These are phyloP conservation scores for Deilephila porcellus DNA, from an alignment of 2,888 invertebrate species.

Conservation along the genomic window DNA sequence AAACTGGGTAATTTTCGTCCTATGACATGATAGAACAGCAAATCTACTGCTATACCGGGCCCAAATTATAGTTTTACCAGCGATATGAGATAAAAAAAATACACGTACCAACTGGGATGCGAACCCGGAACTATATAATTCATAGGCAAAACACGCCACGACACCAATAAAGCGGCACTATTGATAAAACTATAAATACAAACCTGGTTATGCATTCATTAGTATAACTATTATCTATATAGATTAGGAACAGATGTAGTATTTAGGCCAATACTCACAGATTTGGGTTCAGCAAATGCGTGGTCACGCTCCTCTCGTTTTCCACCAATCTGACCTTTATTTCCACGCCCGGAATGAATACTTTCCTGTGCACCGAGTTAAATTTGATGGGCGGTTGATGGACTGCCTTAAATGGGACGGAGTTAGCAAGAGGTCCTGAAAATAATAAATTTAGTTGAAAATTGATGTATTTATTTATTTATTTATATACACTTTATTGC, in stretches of 20 bases:
- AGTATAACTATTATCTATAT: conserved; percentile 2
- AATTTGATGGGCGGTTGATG: conserved; percentile 89
- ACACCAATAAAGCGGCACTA: too few species aligned
- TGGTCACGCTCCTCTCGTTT: conserved; percentile 92
- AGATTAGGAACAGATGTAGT: conserved; percentile 6
- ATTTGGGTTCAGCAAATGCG: conserved; percentile 95
- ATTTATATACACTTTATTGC: too few species aligned
- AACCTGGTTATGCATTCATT: conserved; percentile 3
- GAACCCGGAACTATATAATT: too few species aligned
- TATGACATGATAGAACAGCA: too few species aligned
- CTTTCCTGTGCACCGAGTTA: conserved; percentile 89
- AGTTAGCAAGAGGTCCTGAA: conserved; percentile 56
- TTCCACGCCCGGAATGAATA: conserved; percentile 92
- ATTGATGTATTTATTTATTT: too few species aligned
- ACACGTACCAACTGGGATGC: too few species aligned
- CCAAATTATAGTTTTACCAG: too few species aligned
- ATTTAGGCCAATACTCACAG: conserved; percentile 86
- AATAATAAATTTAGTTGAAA: conserved; percentile 36
- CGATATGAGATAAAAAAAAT: too few species aligned
- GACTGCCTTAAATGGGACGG: conserved; percentile 87
- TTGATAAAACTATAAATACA: neutral
- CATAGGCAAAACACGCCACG: too few species aligned
- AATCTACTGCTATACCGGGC: too few species aligned
- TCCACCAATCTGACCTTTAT: conserved; percentile 90
- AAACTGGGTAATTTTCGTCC: too few species aligned